Percentiles rank a stretch among this genome's conserved stretches.
Evolutionary conservation across 1,140 invertebrate species (phyloP).

Genomic region (Conus betulinus): DNA sequence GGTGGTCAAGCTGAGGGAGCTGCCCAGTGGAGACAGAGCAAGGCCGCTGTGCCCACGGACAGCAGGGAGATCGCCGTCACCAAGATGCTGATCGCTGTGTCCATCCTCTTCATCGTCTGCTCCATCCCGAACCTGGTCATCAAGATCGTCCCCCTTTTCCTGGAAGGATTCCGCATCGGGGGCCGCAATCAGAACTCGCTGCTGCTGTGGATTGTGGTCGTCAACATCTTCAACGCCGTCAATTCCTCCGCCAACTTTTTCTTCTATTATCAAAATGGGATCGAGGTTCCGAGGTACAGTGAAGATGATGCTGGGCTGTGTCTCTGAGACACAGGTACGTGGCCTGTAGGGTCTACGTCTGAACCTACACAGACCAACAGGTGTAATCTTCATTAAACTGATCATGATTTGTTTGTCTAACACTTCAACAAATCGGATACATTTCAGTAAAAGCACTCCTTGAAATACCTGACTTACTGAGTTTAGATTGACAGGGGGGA

Average conservation of each 20-base stretch:
- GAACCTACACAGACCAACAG: no score
- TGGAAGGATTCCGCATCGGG: neutral
- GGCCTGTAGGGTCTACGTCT: no score
- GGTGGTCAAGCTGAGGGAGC: neutral
- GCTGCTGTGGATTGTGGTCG: neutral
- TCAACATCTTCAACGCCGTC: neutral
- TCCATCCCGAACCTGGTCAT: neutral
- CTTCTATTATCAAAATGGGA: conserved; percentile 20
- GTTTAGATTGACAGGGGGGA: no score
- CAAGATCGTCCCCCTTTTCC: neutral
- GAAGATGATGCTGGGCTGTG: neutral
- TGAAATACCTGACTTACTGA: no score
- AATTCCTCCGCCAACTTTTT: conserved; percentile 19
- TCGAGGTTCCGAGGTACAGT: conserved; percentile 11
- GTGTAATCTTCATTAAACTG: no score
- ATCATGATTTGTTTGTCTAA: no score
- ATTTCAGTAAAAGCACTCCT: no score
- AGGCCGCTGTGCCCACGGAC: neutral
- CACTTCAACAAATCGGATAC: no score
- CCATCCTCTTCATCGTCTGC: conserved; percentile 22
- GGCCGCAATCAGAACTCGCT: neutral
- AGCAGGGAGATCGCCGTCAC: conserved; percentile 19
- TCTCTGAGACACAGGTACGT: no score
- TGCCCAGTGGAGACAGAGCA: neutral
- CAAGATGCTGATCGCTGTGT: conserved; percentile 18